Evolutionary conservation across 2,113 vertebrate species (phyloP), one percentile per base, ranked within the genome.

Genomic region (Manacus vitellinus): DNA sequence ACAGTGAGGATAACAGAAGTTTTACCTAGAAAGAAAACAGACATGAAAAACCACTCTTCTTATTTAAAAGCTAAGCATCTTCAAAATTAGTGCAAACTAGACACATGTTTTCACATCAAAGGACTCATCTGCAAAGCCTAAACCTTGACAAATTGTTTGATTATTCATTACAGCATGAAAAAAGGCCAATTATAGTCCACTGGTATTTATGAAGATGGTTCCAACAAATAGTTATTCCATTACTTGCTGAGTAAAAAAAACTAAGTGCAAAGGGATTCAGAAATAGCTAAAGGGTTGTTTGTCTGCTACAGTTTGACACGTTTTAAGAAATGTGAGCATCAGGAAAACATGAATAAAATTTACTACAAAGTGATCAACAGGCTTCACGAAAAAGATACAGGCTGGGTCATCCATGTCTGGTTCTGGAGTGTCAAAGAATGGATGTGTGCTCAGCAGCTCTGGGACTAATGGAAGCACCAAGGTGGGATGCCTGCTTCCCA

Each of bases 391-490:
- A 91, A 98, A 98, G 99, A 99, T 99, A 99, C 99, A 99, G 30
- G 99, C 99, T 30, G 99, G 99, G 56, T 99, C 99, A 30, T 99
- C 99, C 99, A 99, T 99, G 96, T 99, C 99, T 0, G 99, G 99
- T 44, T 99, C 99, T 0, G 99, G 99, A 3, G 99, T 99, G 96
- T 99, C 99, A 17, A 99, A 99, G 95, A 99, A 99, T 0, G 99
- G 99, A 88, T 99, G 99, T 0, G 99, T 99, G 95, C 99, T 99
- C 96, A 99, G 98, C 68, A 99, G 98, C 88, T 99, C 99, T 3
- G 99, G 99, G n/a, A 99, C 99, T 73, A 99, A 97, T 0, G 99
- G 99, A 41, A 99, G 97, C 44, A 99, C 99, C 90, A 99, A 94
- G 6, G 99, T 99, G 3, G 99, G 99, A 85, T 99, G 99, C 16